Evolutionary conservation across 2,113 vertebrate genomes (phyloP), one percentile per base, ranked within the genome.

Genomic region (Hyperoodon ampullatus): DNA sequence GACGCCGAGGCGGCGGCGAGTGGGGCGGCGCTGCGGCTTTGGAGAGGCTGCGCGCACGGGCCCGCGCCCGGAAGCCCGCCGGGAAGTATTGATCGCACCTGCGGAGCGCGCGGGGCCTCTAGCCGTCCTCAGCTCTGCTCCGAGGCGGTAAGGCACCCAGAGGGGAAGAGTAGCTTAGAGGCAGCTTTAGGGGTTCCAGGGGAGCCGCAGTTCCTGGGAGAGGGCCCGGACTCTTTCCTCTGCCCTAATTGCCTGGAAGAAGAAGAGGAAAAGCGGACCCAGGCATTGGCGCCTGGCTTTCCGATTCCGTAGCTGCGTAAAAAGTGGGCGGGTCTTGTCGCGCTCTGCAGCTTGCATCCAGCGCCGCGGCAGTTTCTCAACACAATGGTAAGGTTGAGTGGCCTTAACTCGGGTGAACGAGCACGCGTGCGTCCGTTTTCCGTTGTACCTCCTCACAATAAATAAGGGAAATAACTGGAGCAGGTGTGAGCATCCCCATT

Each of bases 31-130:
- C 87, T 60, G 66, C 16, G 33, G 60, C 80, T 97, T 87, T 83
- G 91, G 53, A 66, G 87, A 92, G 42, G 87, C 75, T 68, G 93
- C 4, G 82, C 75, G 18, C 94, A 5, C 1, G 0, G 66, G 75
- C 71, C 68, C 3, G 90, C 65, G 65, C 84, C 39, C 30, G 4
- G 66, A 78, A 94, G 65, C 95, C 82, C 16, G 28, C 24, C 15
- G 19, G 95, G 60, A 95, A 82, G 92, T 84, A 94, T 84, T 12
- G 96, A 97, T 93, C 60, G 47, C 89, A 78, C 94, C 92, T 71
- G 93, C 72, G 42, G 88, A 84, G 80, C 16, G 42, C 68, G 35
- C 28, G 1, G 35, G 66, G 74, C 80, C 44, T 60, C 87, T 5
- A 2, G 75, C 33, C 47, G 1, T 30, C 30, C 1, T 60, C 8